Evolutionary conservation across 2,888 invertebrate species (phyloP).

Genomic region (Linnaemya vulpina): DNA sequence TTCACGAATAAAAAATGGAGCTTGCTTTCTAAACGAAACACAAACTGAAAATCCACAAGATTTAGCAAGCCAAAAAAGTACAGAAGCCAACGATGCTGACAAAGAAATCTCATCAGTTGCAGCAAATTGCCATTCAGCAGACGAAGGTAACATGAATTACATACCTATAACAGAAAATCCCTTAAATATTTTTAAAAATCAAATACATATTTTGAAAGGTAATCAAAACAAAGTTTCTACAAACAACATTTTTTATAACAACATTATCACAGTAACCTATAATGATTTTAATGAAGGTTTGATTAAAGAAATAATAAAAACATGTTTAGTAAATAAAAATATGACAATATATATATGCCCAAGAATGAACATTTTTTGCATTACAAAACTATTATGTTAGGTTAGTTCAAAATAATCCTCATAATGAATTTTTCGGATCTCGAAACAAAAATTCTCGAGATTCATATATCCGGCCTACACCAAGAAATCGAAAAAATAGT

Average conservation of each 20-base stretch:
- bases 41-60: neutral
- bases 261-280: conserved; percentile 3
- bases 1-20: neutral
- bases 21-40: conserved; percentile 2
- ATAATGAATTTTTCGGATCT: neutral
- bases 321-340: too few species aligned
- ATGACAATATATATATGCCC: too few species aligned
- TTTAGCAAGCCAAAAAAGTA: neutral
- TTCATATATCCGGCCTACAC: conserved; percentile 34
- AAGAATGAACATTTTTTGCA: too few species aligned
- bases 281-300: neutral
- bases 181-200: conserved; percentile 14
- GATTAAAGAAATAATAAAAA: too few species aligned
- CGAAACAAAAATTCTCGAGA: too few species aligned
- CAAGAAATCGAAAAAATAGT: conserved; percentile 63
- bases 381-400: too few species aligned
- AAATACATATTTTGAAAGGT: neutral
- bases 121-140: conserved; percentile 19
- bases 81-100: neutral
- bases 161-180: conserved; percentile 17
- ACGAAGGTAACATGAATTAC: conserved; percentile 9
- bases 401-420: conserved; percentile 7
- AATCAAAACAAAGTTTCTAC: neutral
- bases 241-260: conserved; percentile 6
- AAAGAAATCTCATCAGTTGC: neutral